phyloP scores from a whole-genome alignment of 2,797 vertebrate species.

The Dryobates pubescens region DNA sequence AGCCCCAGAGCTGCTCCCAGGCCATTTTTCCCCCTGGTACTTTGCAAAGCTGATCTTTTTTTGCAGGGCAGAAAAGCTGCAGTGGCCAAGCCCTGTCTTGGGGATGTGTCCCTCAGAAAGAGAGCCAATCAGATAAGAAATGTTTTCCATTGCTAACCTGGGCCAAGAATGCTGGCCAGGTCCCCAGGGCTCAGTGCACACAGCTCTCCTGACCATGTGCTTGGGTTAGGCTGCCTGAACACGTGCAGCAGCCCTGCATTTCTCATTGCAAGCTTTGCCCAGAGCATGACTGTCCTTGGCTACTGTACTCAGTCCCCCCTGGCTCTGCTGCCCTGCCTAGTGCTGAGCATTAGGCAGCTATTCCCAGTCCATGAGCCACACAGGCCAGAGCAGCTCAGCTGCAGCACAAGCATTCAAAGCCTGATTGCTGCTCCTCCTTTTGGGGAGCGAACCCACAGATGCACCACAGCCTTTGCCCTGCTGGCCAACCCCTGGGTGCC shows the following conservation, averaged over 20 bases:
- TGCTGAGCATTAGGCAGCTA: slow-evolving; percentile 21
- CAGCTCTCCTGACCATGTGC: slow-evolving; percentile 62
- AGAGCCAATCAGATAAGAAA: slow-evolving; percentile 78
- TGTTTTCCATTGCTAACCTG: slow-evolving; percentile 74
- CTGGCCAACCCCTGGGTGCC: no score
- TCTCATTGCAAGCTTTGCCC: slow-evolving; percentile 41
- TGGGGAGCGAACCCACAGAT: neutral
- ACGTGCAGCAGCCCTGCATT: slow-evolving; percentile 62
- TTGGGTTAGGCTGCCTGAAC: slow-evolving; percentile 65
- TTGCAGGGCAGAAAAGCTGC: no score
- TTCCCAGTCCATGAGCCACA: neutral
- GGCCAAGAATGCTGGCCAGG: slow-evolving; percentile 74
- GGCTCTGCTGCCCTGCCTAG: neutral
- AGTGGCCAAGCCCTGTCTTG: slow-evolving; percentile 13
- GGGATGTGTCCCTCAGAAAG: slow-evolving; percentile 61
- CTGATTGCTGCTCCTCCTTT: neutral
- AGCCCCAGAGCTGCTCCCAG: neutral
- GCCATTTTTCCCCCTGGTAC: slow-evolving; percentile 10
- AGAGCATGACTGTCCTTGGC: slow-evolving; percentile 1
- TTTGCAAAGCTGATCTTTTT: neutral
- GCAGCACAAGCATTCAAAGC: neutral
- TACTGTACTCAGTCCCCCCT: neutral
- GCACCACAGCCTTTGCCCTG: neutral
- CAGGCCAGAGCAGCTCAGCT: neutral
- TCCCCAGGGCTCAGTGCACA: slow-evolving; percentile 67